phyloP scores from a whole-genome alignment of 2,888 invertebrate species.

The Ophion slaviceki region DNA sequence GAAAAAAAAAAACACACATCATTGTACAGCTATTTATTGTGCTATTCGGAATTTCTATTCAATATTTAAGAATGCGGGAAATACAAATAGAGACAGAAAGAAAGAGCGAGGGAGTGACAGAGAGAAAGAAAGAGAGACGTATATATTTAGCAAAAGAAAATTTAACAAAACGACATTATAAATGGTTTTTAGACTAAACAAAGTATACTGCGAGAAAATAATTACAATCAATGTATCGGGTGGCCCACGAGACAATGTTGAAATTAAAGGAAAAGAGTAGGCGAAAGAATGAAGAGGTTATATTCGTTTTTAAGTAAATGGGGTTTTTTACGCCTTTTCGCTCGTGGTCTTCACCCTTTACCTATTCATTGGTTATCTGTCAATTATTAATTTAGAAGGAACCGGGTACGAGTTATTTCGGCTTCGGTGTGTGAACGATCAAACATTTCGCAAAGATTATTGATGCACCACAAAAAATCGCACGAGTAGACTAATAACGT shows the following conservation, averaged over 20 bases:
- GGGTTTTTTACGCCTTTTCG: slow-evolving; percentile 79
- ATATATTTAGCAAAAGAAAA: slow-evolving; percentile 37
- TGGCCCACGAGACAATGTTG: slow-evolving; percentile 80
- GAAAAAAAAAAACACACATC: slow-evolving; percentile 30
- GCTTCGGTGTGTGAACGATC: slow-evolving; percentile 40
- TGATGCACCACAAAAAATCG: neutral
- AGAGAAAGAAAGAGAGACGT: slow-evolving; percentile 14
- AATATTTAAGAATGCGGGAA: slow-evolving; percentile 42
- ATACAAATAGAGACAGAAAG: slow-evolving; percentile 18
- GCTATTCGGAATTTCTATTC: slow-evolving; percentile 67
- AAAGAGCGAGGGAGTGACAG: neutral
- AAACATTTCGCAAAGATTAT: neutral
- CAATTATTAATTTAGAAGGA: slow-evolving; percentile 81
- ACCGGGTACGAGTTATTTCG: slow-evolving; percentile 55
- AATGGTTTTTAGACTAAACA: slow-evolving; percentile 69
- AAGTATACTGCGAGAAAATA: slow-evolving; percentile 77
- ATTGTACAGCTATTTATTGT: slow-evolving; percentile 62
- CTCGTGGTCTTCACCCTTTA: slow-evolving; percentile 76
- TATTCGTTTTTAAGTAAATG: slow-evolving; percentile 66
- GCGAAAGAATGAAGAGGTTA: slow-evolving; percentile 63
- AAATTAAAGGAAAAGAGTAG: slow-evolving; percentile 75
- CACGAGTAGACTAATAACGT: neutral
- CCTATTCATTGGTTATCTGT: slow-evolving; percentile 81
- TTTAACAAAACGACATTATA: neutral
- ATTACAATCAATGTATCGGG: slow-evolving; percentile 81